These are phyloP conservation scores for Diadophis punctatus DNA, from an alignment of 2,113 vertebrate genomes.

Conservation along the genomic window DNA sequence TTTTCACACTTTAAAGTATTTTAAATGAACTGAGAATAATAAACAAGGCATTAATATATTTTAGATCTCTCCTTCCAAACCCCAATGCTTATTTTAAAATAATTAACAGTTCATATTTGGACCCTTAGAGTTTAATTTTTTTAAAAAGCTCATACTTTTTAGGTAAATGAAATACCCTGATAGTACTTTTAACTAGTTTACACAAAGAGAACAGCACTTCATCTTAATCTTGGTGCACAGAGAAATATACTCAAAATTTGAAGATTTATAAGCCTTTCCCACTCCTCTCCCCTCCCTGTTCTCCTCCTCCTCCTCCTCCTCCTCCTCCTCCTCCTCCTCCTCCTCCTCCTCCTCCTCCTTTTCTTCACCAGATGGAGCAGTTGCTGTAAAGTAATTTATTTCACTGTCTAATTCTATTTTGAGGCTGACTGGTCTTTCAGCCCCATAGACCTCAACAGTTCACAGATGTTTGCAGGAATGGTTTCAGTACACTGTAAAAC, in stretches of 20 bases:
- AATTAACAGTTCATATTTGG: not conserved
- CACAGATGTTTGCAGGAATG: slow-evolving; percentile 30
- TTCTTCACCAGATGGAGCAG: slow-evolving; percentile 8
- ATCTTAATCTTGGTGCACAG: not conserved
- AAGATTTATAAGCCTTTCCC: slow-evolving; percentile 23
- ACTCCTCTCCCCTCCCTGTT: not conserved
- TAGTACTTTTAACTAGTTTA: not conserved
- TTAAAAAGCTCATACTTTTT: not conserved
- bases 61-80: not conserved
- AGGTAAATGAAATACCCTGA: not conserved
- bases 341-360: not conserved
- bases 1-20: not conserved
- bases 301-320: not conserved
- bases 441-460: slow-evolving; percentile 32
- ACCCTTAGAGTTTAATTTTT: not conserved
- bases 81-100: not conserved
- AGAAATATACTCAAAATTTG: not conserved
- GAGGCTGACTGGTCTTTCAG: slow-evolving; percentile 42
- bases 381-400: slow-evolving; percentile 29
- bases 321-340: not conserved
- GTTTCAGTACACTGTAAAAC: slow-evolving; percentile 28
- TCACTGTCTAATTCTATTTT: slow-evolving; percentile 38
- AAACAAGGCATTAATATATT: not conserved
- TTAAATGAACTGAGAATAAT: not conserved
- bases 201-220: not conserved